phyloP scores from a whole-genome alignment of 2,113 vertebrate species.

The Synchiropus splendidus region DNA sequence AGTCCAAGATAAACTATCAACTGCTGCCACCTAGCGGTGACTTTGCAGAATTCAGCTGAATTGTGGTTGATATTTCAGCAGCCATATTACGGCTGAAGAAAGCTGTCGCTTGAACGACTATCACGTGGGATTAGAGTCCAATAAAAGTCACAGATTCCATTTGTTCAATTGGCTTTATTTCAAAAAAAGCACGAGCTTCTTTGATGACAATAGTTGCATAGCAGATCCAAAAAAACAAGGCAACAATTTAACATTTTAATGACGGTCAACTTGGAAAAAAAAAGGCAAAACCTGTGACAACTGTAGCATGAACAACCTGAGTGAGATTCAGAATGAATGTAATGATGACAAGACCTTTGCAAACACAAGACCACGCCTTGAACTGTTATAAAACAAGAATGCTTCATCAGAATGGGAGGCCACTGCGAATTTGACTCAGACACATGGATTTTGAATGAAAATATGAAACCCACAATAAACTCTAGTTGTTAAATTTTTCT shows the following conservation, averaged over 20 bases:
- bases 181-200: conserved; percentile 25
- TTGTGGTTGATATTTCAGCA: neutral
- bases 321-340: neutral
- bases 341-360: neutral
- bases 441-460: conserved; percentile 1
- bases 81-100: neutral
- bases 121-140: neutral
- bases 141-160: conserved; percentile 1
- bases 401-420: neutral
- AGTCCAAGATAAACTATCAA: neutral
- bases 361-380: too few species aligned
- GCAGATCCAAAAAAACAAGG: neutral
- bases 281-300: conserved; percentile 6
- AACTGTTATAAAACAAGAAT: too few species aligned
- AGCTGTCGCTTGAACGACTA: neutral
- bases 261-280: conserved; percentile 1
- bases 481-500: conserved; percentile 13
- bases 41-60: conserved; percentile 13
- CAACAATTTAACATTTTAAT: neutral
- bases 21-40: conserved; percentile 45
- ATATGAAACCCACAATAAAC: too few species aligned
- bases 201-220: conserved; percentile 9
- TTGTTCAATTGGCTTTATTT: conserved; percentile 44
- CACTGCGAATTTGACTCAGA: too few species aligned
- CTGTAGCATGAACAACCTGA: neutral